These are phyloP conservation scores for Xylota segnis DNA, from an alignment of 2,888 invertebrate species.

Conservation along the genomic window DNA sequence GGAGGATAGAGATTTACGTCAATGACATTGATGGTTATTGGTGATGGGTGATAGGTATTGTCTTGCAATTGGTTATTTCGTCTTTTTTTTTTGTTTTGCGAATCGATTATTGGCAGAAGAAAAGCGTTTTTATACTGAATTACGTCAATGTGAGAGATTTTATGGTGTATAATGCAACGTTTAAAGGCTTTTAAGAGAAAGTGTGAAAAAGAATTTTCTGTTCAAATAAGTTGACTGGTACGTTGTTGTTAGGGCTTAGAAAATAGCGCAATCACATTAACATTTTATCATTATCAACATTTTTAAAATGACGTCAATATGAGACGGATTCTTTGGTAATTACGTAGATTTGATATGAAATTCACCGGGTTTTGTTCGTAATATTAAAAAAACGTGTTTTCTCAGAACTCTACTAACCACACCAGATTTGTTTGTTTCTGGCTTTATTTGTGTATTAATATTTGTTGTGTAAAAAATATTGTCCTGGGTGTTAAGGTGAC, in stretches of 20 bases:
- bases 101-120: conserved; percentile 32
- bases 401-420: neutral
- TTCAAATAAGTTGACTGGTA: neutral
- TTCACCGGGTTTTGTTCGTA: neutral
- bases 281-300: neutral
- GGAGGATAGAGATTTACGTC: conserved; percentile 59
- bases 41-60: conserved; percentile 39
- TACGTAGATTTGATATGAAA: neutral
- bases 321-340: neutral
- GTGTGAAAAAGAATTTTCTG: neutral
- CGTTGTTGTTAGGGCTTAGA: neutral
- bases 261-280: neutral
- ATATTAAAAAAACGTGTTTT: neutral
- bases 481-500: no score
- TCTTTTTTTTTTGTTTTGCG: conserved; percentile 40
- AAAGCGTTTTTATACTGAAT: conserved; percentile 2
- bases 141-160: conserved; percentile 45
- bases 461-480: no score
- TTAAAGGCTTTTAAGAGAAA: conserved; percentile 4
- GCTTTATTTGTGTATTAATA: neutral
- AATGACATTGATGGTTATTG: conserved; percentile 58
- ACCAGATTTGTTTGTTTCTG: neutral
- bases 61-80: conserved; percentile 26
- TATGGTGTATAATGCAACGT: conserved; percentile 4
- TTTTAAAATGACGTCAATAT: neutral